Base-by-base conservation (phyloP, 2,888 invertebrate genomes). In the Drosophila mettleri region DNA sequence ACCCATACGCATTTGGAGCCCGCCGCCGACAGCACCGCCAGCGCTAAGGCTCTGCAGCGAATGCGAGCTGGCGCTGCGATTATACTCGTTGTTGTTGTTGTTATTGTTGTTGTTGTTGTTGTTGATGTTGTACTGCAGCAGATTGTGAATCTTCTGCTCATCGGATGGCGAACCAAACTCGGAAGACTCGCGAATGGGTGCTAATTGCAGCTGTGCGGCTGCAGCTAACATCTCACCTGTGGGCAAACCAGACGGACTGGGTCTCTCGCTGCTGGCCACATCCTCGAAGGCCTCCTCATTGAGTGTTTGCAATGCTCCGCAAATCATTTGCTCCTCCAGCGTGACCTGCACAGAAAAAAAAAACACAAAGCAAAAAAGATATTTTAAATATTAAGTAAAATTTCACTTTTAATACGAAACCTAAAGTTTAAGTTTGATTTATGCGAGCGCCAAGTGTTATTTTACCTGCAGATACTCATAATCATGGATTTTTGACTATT, bases 241-340 rank as follows among this genome's bases (percentile, higher is more conserved):
- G 69, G 91, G 89, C 93, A 94, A 93, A 93, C 94, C 94, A 92
- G 94, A 93, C 80, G 93, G 93, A 86, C 93, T 93, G 60, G 93
- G 92, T 71, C 94, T 93, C 90, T 94, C 94, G 88, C 94, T 96
- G 90, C 96, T 96, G 79, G 96, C 93, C 43, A 97, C 97, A 93
- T 98, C 98, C 93, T 98, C 98, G 91, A 96, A 95, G 8, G 98
- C 98, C 93, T 98, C 98, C 93, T 98, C 98, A 93, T 97, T 98
- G 33, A 98, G 93, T 0, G 97, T 97, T 93, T 98, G 97, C 65
- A 98, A 93, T 2, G 98, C 97, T 69, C 98, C 98, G 92, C 97
- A 97, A 79, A 98, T 98, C 97, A 97, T 97, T 93, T 98, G 97
- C 91, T 98, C 98, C 92, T 98, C 98, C 80, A 98, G 93, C 0